Evolutionary conservation across 2,113 vertebrate genomes (phyloP), one percentile per base, ranked within the genome.

Genomic region (Heloderma charlesbogerti): DNA sequence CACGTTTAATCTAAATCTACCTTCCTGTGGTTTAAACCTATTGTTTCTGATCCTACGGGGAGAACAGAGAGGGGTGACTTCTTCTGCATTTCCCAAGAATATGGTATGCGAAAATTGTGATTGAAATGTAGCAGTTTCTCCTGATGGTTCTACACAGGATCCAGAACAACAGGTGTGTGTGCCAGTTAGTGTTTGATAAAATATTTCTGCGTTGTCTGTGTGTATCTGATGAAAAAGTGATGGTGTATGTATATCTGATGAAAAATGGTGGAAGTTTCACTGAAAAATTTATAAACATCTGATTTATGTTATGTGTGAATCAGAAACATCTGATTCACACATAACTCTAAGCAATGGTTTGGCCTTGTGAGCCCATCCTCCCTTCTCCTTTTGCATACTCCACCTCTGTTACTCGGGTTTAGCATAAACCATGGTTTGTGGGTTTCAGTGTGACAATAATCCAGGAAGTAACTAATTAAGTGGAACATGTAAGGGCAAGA

Each of bases 391-490:
- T 22, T 4, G 67, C 6, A 29, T 7, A 29, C 67, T 29, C 85
- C 91, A 89, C 94, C 89, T 93, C 48, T 4, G 48, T 48, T 48
- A 48, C 48, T 48, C 48, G 48, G 48, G 48, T 48, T 48, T 48
- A 7, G 48, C 48, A 48, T 48, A 48, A 48, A 48, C 48, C 48
- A 48, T 7, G 48, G 48, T 48, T 48, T 48, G 48, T 48, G 48
- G 48, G 48, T 48, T 48, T 48, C 3, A 7, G 7, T 48, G 48
- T 48, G 7, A 48, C 48, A 48, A 48, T 48, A 48, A 48, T 48
- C 48, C 48, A 48, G 48, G 48, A 48, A 48, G 48, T 48, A 48
- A 48, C 48, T 48, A 48, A 48, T 48, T 48, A 48, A 48, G 48
- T 48, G 48, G 48, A 48, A 48, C 48, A 48, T 48, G 48, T 48